Evolutionary conservation across 2,113 vertebrate genomes (phyloP).

Genomic region (Dipodomys spectabilis): DNA sequence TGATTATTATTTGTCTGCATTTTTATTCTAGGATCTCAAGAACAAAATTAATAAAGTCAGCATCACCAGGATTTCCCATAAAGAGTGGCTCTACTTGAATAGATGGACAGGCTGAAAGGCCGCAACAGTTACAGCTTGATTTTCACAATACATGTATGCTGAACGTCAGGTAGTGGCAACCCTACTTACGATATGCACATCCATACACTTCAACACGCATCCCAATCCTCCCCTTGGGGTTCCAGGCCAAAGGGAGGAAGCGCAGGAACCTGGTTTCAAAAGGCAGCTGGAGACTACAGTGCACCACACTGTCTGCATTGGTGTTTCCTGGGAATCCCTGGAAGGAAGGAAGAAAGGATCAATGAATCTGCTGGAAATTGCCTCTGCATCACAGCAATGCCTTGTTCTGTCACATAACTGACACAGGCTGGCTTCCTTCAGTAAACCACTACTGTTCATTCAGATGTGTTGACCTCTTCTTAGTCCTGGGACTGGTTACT

Average conservation of each 20-base stretch:
- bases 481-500: background rate
- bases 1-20: background rate
- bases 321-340: conserved; percentile 91
- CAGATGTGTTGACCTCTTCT: background rate
- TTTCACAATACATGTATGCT: no score
- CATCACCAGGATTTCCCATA: no score
- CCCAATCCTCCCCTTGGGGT: conserved; percentile 89
- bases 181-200: conserved; percentile 89
- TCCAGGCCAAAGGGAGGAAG: conserved; percentile 91
- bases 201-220: conserved; percentile 91
- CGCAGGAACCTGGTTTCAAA: conserved; percentile 90
- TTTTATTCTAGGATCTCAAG: background rate
- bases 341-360: conserved; percentile 53
- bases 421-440: background rate
- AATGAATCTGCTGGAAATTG: background rate
- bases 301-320: conserved; percentile 91
- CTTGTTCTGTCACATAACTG: background rate
- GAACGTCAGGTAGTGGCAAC: background rate
- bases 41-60: no score
- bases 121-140: no score
- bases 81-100: no score
- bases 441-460: background rate
- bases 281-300: conserved; percentile 88
- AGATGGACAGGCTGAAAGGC: no score
- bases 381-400: accelerated